Conservation (phyloP, 2,888 invertebrate species). For the Drosophila diplacantha region DNA sequence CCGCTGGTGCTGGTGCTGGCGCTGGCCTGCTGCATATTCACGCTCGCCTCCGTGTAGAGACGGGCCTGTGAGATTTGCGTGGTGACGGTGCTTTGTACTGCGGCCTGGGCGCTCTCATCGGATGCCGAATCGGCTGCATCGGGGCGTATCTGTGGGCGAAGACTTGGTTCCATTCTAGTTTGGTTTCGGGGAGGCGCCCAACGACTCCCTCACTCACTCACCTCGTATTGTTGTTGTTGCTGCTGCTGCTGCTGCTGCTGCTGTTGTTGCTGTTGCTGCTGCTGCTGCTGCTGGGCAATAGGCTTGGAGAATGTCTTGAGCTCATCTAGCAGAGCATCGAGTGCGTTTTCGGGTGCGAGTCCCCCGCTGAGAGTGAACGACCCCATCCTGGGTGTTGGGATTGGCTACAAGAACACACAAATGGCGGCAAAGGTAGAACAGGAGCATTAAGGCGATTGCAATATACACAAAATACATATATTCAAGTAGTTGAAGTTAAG, state of each 20-base stretch:
- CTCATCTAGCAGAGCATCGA: slow-evolving; percentile 97
- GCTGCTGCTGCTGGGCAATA: slow-evolving; percentile 72
- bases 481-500: slow-evolving; percentile 3
- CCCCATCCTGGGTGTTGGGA: slow-evolving; percentile 82
- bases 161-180: slow-evolving; percentile 21
- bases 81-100: slow-evolving; percentile 77
- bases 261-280: slow-evolving; percentile 55
- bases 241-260: slow-evolving; percentile 46
- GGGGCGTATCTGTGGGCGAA: slow-evolving; percentile 69
- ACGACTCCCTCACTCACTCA: slow-evolving; percentile 38
- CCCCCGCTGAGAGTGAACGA: slow-evolving; percentile 80
- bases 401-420: slow-evolving; percentile 78
- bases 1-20: slow-evolving; percentile 73
- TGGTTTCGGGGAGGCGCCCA: neutral
- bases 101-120: slow-evolving; percentile 78
- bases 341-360: slow-evolving; percentile 91
- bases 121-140: slow-evolving; percentile 76
- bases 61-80: slow-evolving; percentile 78
- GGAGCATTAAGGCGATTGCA: neutral
- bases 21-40: slow-evolving; percentile 67
- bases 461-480: neutral
- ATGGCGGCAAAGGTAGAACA: slow-evolving; percentile 6
- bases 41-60: slow-evolving; percentile 73
- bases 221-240: slow-evolving; percentile 65
- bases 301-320: slow-evolving; percentile 93